These are phyloP conservation scores for Myiotriccus ornatus DNA, from an alignment of 2,797 vertebrate species.

Conservation along the genomic window DNA sequence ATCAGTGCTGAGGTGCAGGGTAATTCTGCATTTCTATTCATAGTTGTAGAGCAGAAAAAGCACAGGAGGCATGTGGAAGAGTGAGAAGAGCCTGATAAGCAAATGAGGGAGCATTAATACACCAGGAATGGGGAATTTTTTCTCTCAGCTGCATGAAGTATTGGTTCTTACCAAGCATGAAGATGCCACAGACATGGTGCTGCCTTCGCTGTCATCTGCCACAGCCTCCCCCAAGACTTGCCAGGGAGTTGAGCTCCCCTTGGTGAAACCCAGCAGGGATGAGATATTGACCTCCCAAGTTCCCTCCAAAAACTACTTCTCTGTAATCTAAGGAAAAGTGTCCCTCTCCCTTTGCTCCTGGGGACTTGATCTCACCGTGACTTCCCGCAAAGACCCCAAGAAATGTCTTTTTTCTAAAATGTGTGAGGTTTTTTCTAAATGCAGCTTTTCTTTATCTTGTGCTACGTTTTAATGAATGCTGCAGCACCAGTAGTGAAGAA, in stretches of 20 bases:
- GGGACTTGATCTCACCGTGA: rapidly evolving
- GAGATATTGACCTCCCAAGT: not conserved
- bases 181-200: not conserved
- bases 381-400: not conserved
- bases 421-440: not conserved
- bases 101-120: not conserved
- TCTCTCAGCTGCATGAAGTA: not conserved
- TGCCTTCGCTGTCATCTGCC: not conserved
- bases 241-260: not conserved
- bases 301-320: not conserved
- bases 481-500: not conserved
- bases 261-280: not conserved
- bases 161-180: not conserved
- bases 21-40: conserved; percentile 6
- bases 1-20: not conserved
- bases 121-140: not conserved
- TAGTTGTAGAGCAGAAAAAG: not conserved
- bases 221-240: not conserved
- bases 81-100: not conserved
- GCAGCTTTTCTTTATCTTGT: not conserved
- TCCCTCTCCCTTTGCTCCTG: not conserved
- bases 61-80: not conserved
- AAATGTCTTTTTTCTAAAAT: not conserved
- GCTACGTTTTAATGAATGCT: not conserved
- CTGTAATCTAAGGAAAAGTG: rapidly evolving